A percentile compares a stretch with the other conserved stretches of the same genome.
Conservation (phyloP, 2,888 invertebrate species). For the Drosophila neoperkinsi region DNA sequence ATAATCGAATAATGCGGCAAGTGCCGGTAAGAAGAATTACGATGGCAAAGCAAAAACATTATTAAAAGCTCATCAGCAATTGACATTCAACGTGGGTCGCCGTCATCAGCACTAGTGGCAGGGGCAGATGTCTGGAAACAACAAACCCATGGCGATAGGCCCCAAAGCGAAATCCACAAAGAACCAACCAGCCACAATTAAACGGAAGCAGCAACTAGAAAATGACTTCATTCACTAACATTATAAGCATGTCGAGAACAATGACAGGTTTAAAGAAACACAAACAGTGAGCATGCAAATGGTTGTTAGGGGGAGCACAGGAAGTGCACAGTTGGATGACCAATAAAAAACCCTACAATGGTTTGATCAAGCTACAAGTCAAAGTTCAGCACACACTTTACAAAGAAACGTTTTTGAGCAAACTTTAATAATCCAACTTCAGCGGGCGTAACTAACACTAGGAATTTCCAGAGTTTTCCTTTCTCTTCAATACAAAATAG, state of each 20-base stretch:
- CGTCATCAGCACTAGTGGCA: neutral
- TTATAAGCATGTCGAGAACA: slow-evolving; percentile 39
- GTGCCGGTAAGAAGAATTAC: slow-evolving; percentile 70
- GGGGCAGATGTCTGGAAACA: neutral
- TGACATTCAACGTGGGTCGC: slow-evolving; percentile 68
- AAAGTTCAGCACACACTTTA: neutral
- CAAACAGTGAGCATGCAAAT: neutral
- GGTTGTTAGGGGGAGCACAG: neutral
- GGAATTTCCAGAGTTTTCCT: neutral
- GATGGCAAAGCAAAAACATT: slow-evolving; percentile 74
- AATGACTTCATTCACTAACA: slow-evolving; percentile 71
- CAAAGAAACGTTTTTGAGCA: neutral
- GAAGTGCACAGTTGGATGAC: slow-evolving; percentile 5
- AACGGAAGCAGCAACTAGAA: slow-evolving; percentile 68
- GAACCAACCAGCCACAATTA: slow-evolving; percentile 55
- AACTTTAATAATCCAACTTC: neutral
- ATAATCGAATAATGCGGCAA: slow-evolving; percentile 77
- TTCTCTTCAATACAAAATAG: neutral
- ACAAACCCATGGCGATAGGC: neutral
- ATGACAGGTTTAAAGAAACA: slow-evolving; percentile 15
- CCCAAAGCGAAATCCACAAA: neutral
- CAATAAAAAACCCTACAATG: neutral
- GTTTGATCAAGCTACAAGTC: neutral
- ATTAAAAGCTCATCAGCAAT: slow-evolving; percentile 80
- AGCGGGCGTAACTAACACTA: neutral